Evolutionary conservation across 2,797 vertebrate genomes (phyloP), one percentile per base, ranked within the genome.

Genomic region (Etheostoma perlongum): DNA sequence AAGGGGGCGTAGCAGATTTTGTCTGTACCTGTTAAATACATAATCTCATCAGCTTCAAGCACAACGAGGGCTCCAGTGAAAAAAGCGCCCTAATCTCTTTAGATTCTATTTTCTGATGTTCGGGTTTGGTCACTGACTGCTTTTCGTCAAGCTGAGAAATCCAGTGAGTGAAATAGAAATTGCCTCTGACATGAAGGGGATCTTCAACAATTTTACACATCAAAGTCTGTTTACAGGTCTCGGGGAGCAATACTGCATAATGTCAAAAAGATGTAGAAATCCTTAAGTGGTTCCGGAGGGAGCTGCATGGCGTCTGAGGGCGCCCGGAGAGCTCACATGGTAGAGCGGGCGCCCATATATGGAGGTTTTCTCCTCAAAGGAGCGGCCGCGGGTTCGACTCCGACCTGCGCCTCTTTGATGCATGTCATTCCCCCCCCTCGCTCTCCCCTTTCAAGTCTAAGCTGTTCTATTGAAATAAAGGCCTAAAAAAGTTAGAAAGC

Each of bases 21-120:
- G 8, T 74, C 16, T 44, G 5, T 33, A 15, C 19, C 6, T 69
- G 9, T 44, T 25, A 54, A 76, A 62, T 30, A 59, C 5, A 36
- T 60, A 4, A 67, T 33, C 30, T 52, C 13, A 68, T 33, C 55
- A 72, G 51, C 47, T 16, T 12, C 0, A 33, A 58, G 23, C 18
- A 33, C 19, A 59, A 33, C 49, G 16, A 62, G 58, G 33, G 21
- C 44, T 74, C 6, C n/a, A 53, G 16, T 55, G 16, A 19, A 51
- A 33, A 52, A 15, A 44, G 23, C 1, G 0, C 18, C 3, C 10
- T 33, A 3, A 72, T 23, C 14, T 15, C 5, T 8, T 23, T 3
- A 66, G 25, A 65, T 73, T 33, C 13, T 14, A 51, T 57, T 76
- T 57, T 73, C 18, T 65, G 8, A 19, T 25, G 13, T 60, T 40